Percentiles rank a stretch among this genome's conserved stretches.
phyloP scores from a whole-genome alignment of 2,888 invertebrate species.

The Rhingia campestris region DNA sequence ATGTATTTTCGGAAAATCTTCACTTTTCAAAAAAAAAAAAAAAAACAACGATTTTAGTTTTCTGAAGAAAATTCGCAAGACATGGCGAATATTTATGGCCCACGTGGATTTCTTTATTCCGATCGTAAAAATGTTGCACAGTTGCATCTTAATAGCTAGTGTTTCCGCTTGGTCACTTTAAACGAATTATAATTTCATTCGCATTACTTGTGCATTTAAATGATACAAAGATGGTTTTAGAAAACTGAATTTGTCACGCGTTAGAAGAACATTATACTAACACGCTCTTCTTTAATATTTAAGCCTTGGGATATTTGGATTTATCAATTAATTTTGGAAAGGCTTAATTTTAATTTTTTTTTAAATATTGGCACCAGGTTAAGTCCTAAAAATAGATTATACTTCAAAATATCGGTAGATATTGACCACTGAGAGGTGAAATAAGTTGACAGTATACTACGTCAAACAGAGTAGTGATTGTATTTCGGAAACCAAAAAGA shows the following conservation, averaged over 20 bases:
- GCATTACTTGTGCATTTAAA: neutral
- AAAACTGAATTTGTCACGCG: slow-evolving; percentile 1
- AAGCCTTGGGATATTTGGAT: slow-evolving; percentile 2
- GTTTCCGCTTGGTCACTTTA: slow-evolving; percentile 48
- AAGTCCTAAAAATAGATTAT: no score
- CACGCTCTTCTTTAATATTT: neutral
- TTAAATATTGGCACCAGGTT: no score
- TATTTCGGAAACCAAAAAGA: no score
- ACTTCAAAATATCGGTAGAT: no score
- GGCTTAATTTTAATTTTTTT: neutral
- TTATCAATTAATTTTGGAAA: neutral
- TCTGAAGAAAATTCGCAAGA: slow-evolving; percentile 28
- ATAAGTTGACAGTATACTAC: no score
- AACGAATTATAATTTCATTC: neutral
- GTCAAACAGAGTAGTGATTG: no score
- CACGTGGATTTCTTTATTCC: slow-evolving; percentile 44
- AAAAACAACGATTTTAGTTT: slow-evolving; percentile 8
- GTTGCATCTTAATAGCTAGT: slow-evolving; percentile 50
- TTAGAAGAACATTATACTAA: slow-evolving; percentile 9
- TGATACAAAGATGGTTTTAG: neutral
- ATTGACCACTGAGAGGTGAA: no score
- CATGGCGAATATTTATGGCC: slow-evolving; percentile 18
- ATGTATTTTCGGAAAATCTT: slow-evolving; percentile 61
- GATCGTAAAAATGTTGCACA: slow-evolving; percentile 40
- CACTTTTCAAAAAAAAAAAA: slow-evolving; percentile 33